Conservation (phyloP, 2,888 invertebrate species). For the Rotaria macrura region DNA sequence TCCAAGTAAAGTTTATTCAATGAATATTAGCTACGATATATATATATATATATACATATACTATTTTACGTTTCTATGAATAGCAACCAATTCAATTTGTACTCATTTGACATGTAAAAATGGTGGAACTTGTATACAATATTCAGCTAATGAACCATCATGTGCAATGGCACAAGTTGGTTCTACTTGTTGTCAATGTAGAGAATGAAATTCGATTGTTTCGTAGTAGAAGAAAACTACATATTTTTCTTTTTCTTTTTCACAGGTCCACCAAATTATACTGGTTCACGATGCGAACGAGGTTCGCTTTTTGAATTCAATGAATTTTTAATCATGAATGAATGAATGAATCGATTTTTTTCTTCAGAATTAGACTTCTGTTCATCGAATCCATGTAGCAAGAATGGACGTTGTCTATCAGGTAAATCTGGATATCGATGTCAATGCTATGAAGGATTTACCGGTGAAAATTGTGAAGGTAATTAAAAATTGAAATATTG, state of each 20-base stretch:
- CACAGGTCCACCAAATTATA: slow-evolving; percentile 14
- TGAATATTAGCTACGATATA: not conserved
- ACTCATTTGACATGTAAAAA: slow-evolving; percentile 21
- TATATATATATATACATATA: not conserved
- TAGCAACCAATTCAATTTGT: slow-evolving; percentile 15
- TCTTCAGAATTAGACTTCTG: slow-evolving; percentile 27
- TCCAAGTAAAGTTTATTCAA: not conserved
- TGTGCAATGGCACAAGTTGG: slow-evolving; percentile 29
- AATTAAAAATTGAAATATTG: not conserved
- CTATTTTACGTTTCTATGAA: too few relatives aligned
- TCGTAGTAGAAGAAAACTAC: not conserved
- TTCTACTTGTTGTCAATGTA: slow-evolving; percentile 32
- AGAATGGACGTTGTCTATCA: slow-evolving; percentile 27
- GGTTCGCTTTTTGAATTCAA: not conserved
- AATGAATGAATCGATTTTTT: too few relatives aligned
- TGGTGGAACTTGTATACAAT: slow-evolving; percentile 33
- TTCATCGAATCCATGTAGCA: slow-evolving; percentile 29
- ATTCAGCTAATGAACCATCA: slow-evolving; percentile 23
- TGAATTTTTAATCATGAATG: too few relatives aligned
- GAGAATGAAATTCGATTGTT: not conserved
- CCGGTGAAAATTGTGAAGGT: slow-evolving; percentile 23
- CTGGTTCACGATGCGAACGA: slow-evolving; percentile 30
- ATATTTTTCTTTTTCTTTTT: not conserved
- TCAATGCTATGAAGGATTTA: slow-evolving; percentile 27
- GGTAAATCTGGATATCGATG: slow-evolving; percentile 26